phyloP scores from a whole-genome alignment of 2,888 invertebrate species.

The Lordiphosa andalusiaca region DNA sequence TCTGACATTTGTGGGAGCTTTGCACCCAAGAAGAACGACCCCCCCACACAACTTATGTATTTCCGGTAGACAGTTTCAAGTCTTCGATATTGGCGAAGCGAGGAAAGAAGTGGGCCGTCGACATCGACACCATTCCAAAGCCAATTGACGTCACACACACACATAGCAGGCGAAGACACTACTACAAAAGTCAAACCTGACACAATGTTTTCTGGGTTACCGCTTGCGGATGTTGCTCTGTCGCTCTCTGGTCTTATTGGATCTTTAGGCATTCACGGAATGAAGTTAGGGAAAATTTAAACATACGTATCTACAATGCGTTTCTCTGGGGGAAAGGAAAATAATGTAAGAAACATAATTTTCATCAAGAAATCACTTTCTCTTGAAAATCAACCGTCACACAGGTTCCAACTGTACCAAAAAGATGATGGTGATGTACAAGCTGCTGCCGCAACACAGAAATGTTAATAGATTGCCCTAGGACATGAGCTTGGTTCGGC shows the following conservation, averaged over 20 bases:
- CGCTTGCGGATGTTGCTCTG: slow-evolving; percentile 11
- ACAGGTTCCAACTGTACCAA: slow-evolving; percentile 32
- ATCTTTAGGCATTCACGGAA: too few relatives aligned
- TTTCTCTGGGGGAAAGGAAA: too few relatives aligned
- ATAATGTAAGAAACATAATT: too few relatives aligned
- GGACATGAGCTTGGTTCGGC: slow-evolving; percentile 20
- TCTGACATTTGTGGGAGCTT: slow-evolving; percentile 4
- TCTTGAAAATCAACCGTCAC: neutral
- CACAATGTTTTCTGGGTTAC: slow-evolving; percentile 42
- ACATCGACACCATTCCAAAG: slow-evolving; percentile 33
- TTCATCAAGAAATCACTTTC: too few relatives aligned
- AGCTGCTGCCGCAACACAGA: slow-evolving; percentile 2
- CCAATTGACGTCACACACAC: slow-evolving; percentile 38
- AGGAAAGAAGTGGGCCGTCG: slow-evolving; percentile 42
- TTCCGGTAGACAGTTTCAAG: slow-evolving; percentile 34
- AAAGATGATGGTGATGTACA: slow-evolving; percentile 3
- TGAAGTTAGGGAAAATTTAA: too few relatives aligned
- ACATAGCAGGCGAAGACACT: neutral
- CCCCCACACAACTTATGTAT: slow-evolving; percentile 10
- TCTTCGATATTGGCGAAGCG: neutral
- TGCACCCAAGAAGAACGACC: slow-evolving; percentile 9
- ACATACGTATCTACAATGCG: too few relatives aligned
- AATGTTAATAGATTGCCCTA: slow-evolving; percentile 38
- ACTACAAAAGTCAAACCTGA: slow-evolving; percentile 29
- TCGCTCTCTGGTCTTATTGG: neutral